Percentiles rank a stretch among this genome's conserved stretches.
phyloP scores from a whole-genome alignment of 2,888 invertebrate genomes.

The Acleris cristana region DNA sequence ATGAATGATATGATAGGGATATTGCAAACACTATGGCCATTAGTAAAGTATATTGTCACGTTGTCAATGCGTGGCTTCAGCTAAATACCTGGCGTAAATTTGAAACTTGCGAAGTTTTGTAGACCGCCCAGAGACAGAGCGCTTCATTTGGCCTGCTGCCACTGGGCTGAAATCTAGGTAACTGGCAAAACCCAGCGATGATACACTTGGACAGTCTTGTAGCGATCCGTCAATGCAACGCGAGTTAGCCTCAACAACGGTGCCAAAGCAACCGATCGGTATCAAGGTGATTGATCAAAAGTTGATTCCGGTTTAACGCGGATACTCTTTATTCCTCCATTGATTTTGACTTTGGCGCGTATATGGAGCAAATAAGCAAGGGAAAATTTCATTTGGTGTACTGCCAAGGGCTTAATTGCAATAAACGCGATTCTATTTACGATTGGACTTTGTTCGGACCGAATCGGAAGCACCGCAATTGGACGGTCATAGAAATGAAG shows the following conservation, averaged over 20 bases:
- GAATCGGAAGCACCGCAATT: constrained; percentile 27
- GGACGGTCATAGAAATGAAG: constrained; percentile 18
- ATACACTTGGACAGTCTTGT: constrained; percentile 16
- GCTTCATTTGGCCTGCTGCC: constrained; percentile 33
- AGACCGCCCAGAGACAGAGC: constrained; percentile 7
- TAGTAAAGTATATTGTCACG: constrained; percentile 10
- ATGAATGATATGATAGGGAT: constrained; percentile 6
- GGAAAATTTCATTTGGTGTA: constrained; percentile 31
- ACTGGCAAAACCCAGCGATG: constrained; percentile 20
- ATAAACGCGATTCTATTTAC: constrained; percentile 38
- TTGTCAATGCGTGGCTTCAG: constrained; percentile 8
- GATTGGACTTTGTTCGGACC: constrained; percentile 38
- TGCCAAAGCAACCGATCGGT: constrained; percentile 37
- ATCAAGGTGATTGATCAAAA: constrained; percentile 36
- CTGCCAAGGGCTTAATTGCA: constrained; percentile 35
- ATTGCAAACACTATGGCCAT: constrained; percentile 7
- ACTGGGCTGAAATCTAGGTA: constrained; percentile 25
- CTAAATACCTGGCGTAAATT: constrained; percentile 22
- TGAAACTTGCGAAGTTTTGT: constrained; percentile 24
- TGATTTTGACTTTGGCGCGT: constrained; percentile 5
- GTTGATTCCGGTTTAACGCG: constrained; percentile 21
- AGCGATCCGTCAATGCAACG: constrained; percentile 10
- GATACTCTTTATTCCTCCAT: constrained; percentile 18
- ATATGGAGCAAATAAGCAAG: constrained; percentile 16
- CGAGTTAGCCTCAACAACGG: constrained; percentile 36